Evolutionary conservation across 2,113 vertebrate genomes (phyloP).

Genomic region (Embiotoca jacksoni): DNA sequence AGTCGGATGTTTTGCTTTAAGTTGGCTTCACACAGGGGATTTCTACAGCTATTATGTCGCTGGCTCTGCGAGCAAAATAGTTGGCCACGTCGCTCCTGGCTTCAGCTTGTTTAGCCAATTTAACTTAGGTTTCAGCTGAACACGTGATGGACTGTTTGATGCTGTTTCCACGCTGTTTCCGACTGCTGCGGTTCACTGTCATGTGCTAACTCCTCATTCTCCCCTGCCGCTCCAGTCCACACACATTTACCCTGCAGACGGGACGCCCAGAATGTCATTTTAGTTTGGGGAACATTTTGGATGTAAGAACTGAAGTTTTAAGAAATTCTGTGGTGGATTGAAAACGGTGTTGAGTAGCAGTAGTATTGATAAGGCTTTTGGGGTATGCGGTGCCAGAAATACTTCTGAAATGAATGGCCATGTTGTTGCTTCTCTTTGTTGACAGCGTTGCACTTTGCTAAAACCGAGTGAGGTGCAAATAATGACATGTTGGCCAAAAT

Average conservation of each 20-base stretch:
- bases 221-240: slow-evolving; percentile 16
- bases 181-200: slow-evolving; percentile 39
- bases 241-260: slow-evolving; percentile 28
- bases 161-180: slow-evolving; percentile 50
- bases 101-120: slow-evolving; percentile 28
- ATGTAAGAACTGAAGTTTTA: neutral
- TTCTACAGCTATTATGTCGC: neutral
- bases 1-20: neutral
- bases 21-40: neutral
- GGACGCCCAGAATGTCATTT: slow-evolving; percentile 22
- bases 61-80: slow-evolving; percentile 26
- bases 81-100: slow-evolving; percentile 45
- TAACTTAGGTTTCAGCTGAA: slow-evolving; percentile 9
- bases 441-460: neutral
- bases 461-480: neutral
- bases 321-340: slow-evolving; percentile 1
- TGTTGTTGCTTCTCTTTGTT: neutral
- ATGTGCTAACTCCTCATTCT: slow-evolving; percentile 41
- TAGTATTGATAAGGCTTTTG: slow-evolving; percentile 4
- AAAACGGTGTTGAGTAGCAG: neutral
- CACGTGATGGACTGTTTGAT: slow-evolving; percentile 35
- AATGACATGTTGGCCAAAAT: neutral
- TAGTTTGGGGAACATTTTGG: slow-evolving; percentile 12
- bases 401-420: slow-evolving; percentile 4
- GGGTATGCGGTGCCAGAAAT: slow-evolving; percentile 8